Conservation (phyloP, 2,113 vertebrate species). For the Sturnira hondurensis region DNA sequence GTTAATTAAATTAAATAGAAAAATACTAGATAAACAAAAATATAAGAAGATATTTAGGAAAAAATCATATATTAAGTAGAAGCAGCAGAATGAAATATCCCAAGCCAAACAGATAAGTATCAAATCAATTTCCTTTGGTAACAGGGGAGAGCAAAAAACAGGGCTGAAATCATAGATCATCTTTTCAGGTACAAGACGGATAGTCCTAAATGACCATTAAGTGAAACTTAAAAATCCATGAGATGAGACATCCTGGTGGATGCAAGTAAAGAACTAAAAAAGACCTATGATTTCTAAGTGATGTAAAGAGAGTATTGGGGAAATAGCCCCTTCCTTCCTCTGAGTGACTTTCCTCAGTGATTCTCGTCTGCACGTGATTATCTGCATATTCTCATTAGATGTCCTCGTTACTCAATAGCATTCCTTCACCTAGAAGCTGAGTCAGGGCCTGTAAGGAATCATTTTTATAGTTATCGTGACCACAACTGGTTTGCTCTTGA, state of each 20-base stretch:
- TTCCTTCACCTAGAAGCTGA: not conserved
- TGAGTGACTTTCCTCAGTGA: not conserved
- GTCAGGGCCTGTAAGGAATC: not conserved
- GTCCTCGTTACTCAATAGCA: not conserved
- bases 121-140: not conserved
- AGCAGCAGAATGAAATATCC: not conserved
- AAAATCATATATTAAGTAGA: not conserved
- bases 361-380: not conserved
- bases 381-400: not conserved
- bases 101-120: not conserved
- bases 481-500: not conserved
- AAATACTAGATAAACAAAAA: not conserved
- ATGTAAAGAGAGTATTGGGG: not conserved
- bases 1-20: slow-evolving; percentile 23
- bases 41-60: not conserved
- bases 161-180: not conserved
- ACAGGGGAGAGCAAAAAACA: not conserved
- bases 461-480: not conserved
- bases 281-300: not conserved
- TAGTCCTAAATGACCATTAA: not conserved
- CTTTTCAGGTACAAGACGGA: not conserved
- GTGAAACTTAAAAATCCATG: not conserved
- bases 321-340: not conserved
- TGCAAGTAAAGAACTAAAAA: not conserved
- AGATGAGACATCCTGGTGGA: not conserved